These are phyloP conservation scores for Ammospiza caudacuta DNA, from an alignment of 2,113 vertebrate genomes.

Conservation along the genomic window DNA sequence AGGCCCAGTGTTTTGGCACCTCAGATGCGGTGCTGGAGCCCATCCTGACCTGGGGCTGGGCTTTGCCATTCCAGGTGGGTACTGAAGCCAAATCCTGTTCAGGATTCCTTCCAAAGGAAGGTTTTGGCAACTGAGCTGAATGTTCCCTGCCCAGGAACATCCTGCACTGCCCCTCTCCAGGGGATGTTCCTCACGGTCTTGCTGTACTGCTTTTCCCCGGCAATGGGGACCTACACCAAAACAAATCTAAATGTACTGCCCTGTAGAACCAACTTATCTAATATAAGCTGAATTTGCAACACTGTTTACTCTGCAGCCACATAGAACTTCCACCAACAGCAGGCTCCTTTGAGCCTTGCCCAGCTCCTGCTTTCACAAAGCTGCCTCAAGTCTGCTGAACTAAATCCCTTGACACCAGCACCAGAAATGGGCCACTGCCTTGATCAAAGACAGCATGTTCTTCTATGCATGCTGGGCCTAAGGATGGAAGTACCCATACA, in stretches of 20 bases:
- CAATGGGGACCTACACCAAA: not conserved
- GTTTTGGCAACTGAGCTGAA: not conserved
- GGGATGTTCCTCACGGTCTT: not conserved
- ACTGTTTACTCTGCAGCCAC: not conserved
- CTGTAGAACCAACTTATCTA: not conserved
- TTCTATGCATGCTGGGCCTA: not conserved
- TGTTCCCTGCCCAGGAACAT: accelerated
- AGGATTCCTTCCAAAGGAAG: not conserved
- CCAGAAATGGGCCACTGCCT: not conserved
- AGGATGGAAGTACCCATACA: not conserved
- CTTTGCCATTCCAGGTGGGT: accelerated
- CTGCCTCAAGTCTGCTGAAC: not conserved
- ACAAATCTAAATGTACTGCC: not conserved
- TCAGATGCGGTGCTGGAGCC: not conserved
- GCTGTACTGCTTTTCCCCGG: not conserved
- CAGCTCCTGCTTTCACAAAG: not conserved
- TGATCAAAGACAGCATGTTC: not conserved
- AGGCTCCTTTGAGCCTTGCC: not conserved
- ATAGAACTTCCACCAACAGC: not conserved
- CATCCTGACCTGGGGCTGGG: not conserved
- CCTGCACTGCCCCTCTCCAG: accelerated
- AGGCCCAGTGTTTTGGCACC: not conserved
- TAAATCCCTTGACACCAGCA: accelerated
- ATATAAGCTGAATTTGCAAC: not conserved
- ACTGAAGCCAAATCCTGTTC: not conserved